Base-by-base conservation (phyloP, 2,797 vertebrate species). In the Enteromius argenteus region DNA sequence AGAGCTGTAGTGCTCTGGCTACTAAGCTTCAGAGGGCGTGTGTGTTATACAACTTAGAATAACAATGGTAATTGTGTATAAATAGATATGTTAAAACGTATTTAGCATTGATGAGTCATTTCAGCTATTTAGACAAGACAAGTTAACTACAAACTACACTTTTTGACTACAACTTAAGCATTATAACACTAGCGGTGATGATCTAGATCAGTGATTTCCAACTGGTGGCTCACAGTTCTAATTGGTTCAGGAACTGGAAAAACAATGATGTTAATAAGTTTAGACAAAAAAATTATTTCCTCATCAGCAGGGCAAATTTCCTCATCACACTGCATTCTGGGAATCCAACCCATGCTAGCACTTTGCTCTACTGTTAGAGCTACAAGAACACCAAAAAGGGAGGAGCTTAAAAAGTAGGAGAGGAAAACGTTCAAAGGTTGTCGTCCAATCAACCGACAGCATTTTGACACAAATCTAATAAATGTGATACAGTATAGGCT, bases 1-100 rank as follows among this genome's bases (percentile, higher is more conserved):
- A 92, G 91, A 80, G 89, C 89, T 91, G 88, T 89, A 90, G 90
- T 91, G 88, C 90, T 90, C 88, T 83, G 86, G 91, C 90, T 90
- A 88, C 89, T 90, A 87, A 90, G 91, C 89, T 91, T 92, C 81
- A 39, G 58, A 85, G 79, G 81, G n/a, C 53, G 80, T 73, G 85
- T 71, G 67, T 84, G 86, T 81, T 74, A 51, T 15, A 82, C 80
- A 74, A 82, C 80, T 82, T 82, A 83, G 66, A 72, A 79, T 51
- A 49, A 84, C 75, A 84, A 84, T 84, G 62, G 75, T 71, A 72
- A 84, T 84, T 79, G 83, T 79, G 53, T 49, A 62, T 79, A 79
- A 79, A 84, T 84, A 79, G 75, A 72, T 79, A 78, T 46, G 67
- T 79, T 84, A 72, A 79, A 78, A 49, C 14, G 39, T 72, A 62